Conservation (phyloP, 2,113 vertebrate genomes). For the Phylloscopus trochiloides region DNA sequence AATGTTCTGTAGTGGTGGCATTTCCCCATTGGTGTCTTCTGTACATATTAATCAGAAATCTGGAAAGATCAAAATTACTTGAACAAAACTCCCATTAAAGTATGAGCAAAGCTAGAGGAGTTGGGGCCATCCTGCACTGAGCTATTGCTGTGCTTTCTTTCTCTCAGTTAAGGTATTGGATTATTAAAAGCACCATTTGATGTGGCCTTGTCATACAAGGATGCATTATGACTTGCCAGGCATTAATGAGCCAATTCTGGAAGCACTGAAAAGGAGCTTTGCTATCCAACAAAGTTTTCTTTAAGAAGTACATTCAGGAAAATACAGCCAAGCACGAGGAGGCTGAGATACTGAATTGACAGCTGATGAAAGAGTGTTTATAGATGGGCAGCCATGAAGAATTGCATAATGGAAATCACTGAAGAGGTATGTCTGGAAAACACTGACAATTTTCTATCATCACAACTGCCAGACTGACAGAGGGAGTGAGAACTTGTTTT, state of each 20-base stretch:
- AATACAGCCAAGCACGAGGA: neutral
- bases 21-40: neutral
- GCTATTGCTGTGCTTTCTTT: neutral
- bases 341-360: neutral
- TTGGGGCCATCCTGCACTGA: neutral
- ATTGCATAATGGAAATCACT: neutral
- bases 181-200: neutral
- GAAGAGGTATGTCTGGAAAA: neutral
- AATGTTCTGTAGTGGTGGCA: neutral
- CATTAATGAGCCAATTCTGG: neutral
- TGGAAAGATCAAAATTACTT: neutral
- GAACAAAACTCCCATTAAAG: neutral
- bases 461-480: neutral
- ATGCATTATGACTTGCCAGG: neutral
- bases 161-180: neutral
- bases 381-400: neutral
- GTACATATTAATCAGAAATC: neutral
- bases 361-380: neutral
- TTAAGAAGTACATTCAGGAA: neutral
- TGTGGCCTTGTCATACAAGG: neutral
- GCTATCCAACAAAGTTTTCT: neutral
- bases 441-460: neutral
- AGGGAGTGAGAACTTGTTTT: neutral
- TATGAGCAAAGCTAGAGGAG: neutral
- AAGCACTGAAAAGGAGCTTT: neutral